Evolutionary conservation across 2,113 vertebrate species (phyloP), one percentile per base, ranked within the genome.

Genomic region (Cinclus mexicanus): DNA sequence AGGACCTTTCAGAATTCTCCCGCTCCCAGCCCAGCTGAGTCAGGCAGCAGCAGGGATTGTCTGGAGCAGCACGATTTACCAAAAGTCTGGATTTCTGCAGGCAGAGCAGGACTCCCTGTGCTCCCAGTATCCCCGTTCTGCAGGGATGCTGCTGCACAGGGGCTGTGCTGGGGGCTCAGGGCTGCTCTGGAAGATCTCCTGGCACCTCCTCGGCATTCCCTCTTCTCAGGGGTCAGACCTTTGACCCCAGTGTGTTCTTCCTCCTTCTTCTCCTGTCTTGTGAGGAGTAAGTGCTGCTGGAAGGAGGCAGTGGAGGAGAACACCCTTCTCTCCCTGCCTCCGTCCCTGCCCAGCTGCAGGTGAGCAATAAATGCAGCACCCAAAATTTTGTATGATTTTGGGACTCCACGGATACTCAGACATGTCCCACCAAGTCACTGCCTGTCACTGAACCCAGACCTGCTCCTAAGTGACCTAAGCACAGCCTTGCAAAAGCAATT

Each of bases 111-210:
- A 42, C 7, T 15, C 24, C 47, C 65, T 46, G n/a, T 7, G 31
- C 55, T 44, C 35, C 55, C 12, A 10, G 11, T 7, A 25, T 55
- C 3, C 20, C 56, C 0, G 0, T 9, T 49, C 11, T 49, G 18
- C 63, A 39, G 44, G 23, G 56, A 5, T 8, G 46, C 5, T 0
- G 0, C 46, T 13, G 18, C 2, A 3, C 7, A 75, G 41, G 69
- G 68, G 25, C 24, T 17, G 39, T 4, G 49, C 46, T 25, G 69
- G 21, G 31, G 4, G 16, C 3, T 60, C 65, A 60, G 65, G n/a
- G 24, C 35, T 69, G 79, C 57, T 35, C 28, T 3, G 1, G 16
- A 13, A 31, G n/a, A 11, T 37, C 10, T 17, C 18, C 0, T 0
- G 7, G 37, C 12, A 60, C 7, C 12, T 69, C 25, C 52, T 28